Base-by-base conservation (phyloP, 2,888 invertebrate species). In the Agrotis segetum region DNA sequence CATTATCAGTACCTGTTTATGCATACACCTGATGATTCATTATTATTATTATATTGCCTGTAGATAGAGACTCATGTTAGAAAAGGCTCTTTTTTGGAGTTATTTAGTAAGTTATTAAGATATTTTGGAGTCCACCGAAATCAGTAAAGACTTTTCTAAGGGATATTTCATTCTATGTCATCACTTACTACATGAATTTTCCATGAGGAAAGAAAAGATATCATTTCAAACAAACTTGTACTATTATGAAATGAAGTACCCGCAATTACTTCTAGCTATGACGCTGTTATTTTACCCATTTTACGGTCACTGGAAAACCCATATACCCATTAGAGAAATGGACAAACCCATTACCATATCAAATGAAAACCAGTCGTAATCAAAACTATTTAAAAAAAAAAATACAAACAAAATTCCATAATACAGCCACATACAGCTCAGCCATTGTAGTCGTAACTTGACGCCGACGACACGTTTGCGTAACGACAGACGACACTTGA, bases 1-100 rank as follows among this genome's bases (percentile, higher is more conserved):
- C 64, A 81, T 78, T 83, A 83, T 85, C 82, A 85, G 79, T 85
- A 77, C 77, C 79, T 79, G 69, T 67, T 74, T 84, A 68, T 70
- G 72, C 73, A 71, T 77, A 73, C 59, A 76, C 65, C 65, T 65
- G 69, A 44, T 50, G 52, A 44, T 40, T 66, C 50, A 71, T 40
- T 40, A 76, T 77, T 40, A 76, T 77, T 70, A 82, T 79, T 74
- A 74, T 77, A 73, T 67, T 19, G 21, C 69, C 44, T 40, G 40
- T 62, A 2, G 40, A 63, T 62, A 2, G 40, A 63, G 55, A 60
- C 14, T 71, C 19, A 13, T 60, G 53, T 74, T 52, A 17, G 46
- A 58, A 14, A 3, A 50, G 55, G 13, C 7, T 47, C 1, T 24
- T 34, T 63, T 60, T 62, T 59, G 5, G 1, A 52, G 13, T 1